phyloP scores from a whole-genome alignment of 2,113 vertebrate genomes.

The Phalacrocorax aristotelis region DNA sequence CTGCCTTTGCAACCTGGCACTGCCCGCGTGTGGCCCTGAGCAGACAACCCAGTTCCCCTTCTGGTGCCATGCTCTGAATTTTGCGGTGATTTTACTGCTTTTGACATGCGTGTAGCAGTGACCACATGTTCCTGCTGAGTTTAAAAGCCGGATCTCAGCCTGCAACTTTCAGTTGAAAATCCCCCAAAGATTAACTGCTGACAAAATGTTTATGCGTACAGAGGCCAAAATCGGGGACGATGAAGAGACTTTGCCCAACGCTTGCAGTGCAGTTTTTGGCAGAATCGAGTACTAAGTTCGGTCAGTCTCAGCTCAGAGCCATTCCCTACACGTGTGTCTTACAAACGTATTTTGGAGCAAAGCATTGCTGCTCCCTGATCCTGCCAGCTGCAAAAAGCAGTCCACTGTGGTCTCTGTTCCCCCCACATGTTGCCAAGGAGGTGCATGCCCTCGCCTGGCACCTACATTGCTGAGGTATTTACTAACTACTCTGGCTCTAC shows the following conservation, averaged over 20 bases:
- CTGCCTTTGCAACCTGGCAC: background rate
- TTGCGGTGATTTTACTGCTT: background rate
- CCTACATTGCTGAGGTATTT: background rate
- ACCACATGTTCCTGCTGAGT: background rate
- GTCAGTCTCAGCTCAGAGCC: background rate
- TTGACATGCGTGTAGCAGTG: background rate
- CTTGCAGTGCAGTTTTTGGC: background rate
- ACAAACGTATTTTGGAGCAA: background rate
- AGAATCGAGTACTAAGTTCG: rapidly evolving
- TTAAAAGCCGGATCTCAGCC: background rate
- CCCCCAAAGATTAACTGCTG: background rate
- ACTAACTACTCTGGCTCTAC: background rate
- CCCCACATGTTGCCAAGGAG: background rate
- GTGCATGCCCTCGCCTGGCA: background rate
- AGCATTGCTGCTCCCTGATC: background rate
- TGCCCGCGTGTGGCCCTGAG: background rate
- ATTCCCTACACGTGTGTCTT: background rate
- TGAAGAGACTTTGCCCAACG: background rate
- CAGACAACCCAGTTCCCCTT: background rate
- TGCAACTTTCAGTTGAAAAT: background rate
- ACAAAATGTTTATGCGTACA: background rate
- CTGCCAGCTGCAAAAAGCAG: background rate
- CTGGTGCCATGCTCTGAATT: background rate
- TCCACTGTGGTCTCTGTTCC: rapidly evolving
- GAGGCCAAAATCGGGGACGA: background rate